Percentiles rank a stretch among this genome's conserved stretches.
Conservation (phyloP, 2,113 vertebrate species). For the Dolichotis patagonum region DNA sequence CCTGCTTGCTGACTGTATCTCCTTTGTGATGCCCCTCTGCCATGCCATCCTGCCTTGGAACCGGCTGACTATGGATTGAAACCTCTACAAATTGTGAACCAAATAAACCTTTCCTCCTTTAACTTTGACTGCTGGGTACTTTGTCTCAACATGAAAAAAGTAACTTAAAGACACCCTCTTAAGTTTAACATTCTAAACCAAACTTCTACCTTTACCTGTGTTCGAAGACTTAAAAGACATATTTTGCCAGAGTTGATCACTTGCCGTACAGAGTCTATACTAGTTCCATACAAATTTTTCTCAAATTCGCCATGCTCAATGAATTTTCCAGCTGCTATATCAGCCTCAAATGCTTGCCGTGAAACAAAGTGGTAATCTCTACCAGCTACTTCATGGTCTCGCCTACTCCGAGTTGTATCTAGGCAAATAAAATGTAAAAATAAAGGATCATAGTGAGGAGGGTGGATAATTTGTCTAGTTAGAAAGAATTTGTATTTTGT, state of each 20-base stretch:
- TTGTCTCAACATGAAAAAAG: background rate
- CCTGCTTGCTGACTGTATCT: background rate
- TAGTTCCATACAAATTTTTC: slow-evolving; percentile 97
- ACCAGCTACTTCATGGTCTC: slow-evolving; percentile 94
- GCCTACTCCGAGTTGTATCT: slow-evolving; percentile 94
- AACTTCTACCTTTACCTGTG: slow-evolving; percentile 90
- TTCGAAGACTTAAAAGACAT: slow-evolving; percentile 94
- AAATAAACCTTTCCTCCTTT: background rate
- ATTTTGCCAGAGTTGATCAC: slow-evolving; percentile 96
- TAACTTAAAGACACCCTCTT: background rate
- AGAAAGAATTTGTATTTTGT: slow-evolving; percentile 49
- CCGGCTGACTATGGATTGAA: background rate
- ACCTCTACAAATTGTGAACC: background rate
- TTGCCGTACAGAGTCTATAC: slow-evolving; percentile 94
- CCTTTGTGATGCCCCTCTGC: background rate
- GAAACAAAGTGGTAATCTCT: slow-evolving; percentile 96
- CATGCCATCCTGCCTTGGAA: background rate
- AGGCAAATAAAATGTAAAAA: slow-evolving; percentile 61
- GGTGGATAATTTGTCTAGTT: background rate
- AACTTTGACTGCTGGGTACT: background rate
- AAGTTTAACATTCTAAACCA: slow-evolving; percentile 36
- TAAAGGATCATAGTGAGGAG: background rate
- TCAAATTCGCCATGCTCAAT: slow-evolving; percentile 97
- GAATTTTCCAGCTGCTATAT: slow-evolving; percentile 93
- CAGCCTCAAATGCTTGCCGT: slow-evolving; percentile 91